Percentiles rank a stretch among this genome's conserved stretches.
Conservation (phyloP, 2,797 vertebrate species). For the Meriones psammophilus region DNA sequence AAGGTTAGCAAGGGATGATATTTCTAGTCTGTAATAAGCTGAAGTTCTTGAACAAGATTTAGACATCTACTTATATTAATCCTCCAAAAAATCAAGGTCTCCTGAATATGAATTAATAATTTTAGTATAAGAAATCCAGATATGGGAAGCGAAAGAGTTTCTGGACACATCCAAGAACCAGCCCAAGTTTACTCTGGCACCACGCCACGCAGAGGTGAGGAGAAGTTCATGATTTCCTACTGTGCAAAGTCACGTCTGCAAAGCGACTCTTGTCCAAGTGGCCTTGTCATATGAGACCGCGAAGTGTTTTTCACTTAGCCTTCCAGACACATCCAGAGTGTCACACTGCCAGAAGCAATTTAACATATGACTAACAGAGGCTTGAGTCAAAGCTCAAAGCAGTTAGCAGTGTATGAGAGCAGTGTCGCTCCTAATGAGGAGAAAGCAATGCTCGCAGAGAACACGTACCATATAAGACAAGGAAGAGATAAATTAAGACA, state of each 20-base stretch:
- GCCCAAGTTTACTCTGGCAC: constrained; percentile 83
- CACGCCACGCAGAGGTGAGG: constrained; percentile 81
- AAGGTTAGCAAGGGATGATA: not conserved
- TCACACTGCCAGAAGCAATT: constrained; percentile 68
- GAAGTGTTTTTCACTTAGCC: constrained; percentile 81
- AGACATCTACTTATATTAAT: constrained; percentile 64
- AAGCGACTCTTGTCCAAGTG: constrained; percentile 86
- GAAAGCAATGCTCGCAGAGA: not conserved
- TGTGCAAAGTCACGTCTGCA: constrained; percentile 84
- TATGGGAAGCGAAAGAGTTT: constrained; percentile 81
- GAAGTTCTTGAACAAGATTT: constrained; percentile 70
- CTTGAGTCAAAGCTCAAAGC: constrained; percentile 32
- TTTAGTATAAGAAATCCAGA: constrained; percentile 39
- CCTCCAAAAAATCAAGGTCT: constrained; percentile 71
- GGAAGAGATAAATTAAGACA: constrained; percentile 28
- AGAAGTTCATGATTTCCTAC: constrained; percentile 85
- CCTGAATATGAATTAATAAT: constrained; percentile 72
- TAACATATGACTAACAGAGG: constrained; percentile 71
- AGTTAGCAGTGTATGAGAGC: constrained; percentile 53
- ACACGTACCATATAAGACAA: not conserved
- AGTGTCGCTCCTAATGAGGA: not conserved
- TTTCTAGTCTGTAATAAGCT: not conserved
- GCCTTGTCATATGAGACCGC: constrained; percentile 79
- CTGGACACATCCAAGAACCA: constrained; percentile 72
- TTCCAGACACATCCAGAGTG: constrained; percentile 75